Evolutionary conservation across 2,797 vertebrate genomes (phyloP).

Genomic region (Miichthys miiuy): DNA sequence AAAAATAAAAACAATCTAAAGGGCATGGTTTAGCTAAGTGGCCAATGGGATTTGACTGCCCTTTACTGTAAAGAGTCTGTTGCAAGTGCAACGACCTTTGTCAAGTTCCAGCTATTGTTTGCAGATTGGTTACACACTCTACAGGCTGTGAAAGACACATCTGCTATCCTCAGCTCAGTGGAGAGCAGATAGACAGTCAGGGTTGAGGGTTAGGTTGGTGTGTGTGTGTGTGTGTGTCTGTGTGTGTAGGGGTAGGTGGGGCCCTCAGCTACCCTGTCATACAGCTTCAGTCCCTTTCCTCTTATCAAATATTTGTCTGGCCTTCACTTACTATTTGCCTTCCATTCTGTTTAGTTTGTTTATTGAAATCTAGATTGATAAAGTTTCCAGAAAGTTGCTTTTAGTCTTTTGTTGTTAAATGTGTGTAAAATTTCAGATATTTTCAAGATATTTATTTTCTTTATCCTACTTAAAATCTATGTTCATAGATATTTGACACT

Average conservation of each 20-base stretch:
- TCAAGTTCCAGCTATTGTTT: slow-evolving; percentile 88
- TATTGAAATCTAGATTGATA: slow-evolving; percentile 83
- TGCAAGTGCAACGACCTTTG: slow-evolving; percentile 86
- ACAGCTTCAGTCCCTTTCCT: slow-evolving; percentile 81
- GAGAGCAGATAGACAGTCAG: slow-evolving; percentile 66
- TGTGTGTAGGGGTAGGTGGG: slow-evolving; percentile 58
- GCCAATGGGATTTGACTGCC: slow-evolving; percentile 53
- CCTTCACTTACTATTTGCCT: slow-evolving; percentile 90
- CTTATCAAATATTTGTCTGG: slow-evolving; percentile 93
- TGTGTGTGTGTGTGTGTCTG: slow-evolving; percentile 42
- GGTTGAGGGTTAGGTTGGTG: slow-evolving; percentile 49
- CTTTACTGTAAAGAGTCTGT: slow-evolving; percentile 73
- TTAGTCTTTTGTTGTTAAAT: slow-evolving; percentile 62
- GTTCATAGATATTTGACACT: slow-evolving; percentile 19
- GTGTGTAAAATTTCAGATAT: slow-evolving; percentile 27
- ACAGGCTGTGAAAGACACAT: slow-evolving; percentile 87
- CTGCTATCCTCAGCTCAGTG: slow-evolving; percentile 78
- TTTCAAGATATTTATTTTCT: not conserved
- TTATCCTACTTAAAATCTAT: slow-evolving; percentile 9
- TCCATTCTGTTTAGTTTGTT: slow-evolving; percentile 87
- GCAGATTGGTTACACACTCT: slow-evolving; percentile 82
- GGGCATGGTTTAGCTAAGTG: slow-evolving; percentile 57
- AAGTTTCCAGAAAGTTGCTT: slow-evolving; percentile 79
- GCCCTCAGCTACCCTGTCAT: slow-evolving; percentile 71
- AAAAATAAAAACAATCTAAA: slow-evolving; percentile 24